Evolutionary conservation across 2,797 vertebrate species (phyloP), one percentile per base, ranked within the genome.

Genomic region (Periophthalmus magnuspinnatus): DNA sequence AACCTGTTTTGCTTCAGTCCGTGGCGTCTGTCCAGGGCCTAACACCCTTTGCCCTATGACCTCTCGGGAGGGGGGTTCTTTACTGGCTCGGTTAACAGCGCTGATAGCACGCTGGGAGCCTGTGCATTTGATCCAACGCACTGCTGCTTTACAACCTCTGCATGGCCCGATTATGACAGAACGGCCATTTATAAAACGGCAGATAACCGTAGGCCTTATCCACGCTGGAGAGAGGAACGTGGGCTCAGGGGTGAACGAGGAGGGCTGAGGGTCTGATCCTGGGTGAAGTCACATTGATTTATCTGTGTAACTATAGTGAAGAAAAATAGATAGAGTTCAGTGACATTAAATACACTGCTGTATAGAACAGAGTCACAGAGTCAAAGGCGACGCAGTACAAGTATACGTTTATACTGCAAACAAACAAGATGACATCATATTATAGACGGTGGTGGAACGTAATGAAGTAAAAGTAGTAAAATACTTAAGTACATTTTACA

Each of bases 1-100:
- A 91, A 91, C 85, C 84, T 75, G 80, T 70, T 74, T 64, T 65
- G 75, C 70, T 82, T 85, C 85, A 71, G 70, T 58, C 76, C 61
- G 33, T 90, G 91, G 87, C 86, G 83, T 91, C 88, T 89, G 82
- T 89, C 85, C 92, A 87, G 90, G 90, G 87, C 86, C 86, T 85
- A 89, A 90, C 81, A 89, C 85, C 84, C 88, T 28, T 28, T 80
- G 78, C 91, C 92, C 91, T 90, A 73, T 93, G 91, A 93, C 89
- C 89, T 72, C 66, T 38, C 10, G 73, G 28, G 33, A 73, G 86
- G 82, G 88, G 84, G 85, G 88, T 84, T 77, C 74, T 93, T 92
- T 90, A 91, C 83, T 71, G 81, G 82, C 65, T 32, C 75, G 77
- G 77, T 88, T 91, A 89, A 86, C 84, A 77, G 77, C 71, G 78